Percentiles rank a stretch among this genome's conserved stretches.
Evolutionary conservation across 2,888 invertebrate species (phyloP).

Genomic region (Aleiodes leptofemur): DNA sequence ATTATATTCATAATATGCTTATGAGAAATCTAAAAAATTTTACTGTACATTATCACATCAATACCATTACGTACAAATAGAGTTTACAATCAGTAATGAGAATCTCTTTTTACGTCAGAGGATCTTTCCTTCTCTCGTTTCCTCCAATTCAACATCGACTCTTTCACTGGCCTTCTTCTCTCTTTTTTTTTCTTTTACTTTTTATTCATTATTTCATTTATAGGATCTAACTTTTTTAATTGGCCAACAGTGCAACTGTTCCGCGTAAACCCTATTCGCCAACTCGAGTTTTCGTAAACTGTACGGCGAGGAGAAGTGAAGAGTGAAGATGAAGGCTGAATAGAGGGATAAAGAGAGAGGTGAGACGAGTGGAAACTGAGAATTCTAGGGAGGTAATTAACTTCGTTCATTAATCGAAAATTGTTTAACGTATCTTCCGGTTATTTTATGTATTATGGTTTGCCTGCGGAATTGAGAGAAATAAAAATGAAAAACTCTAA

Average conservation of each 20-base stretch:
- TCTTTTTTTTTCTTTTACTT: slow-evolving; percentile 26
- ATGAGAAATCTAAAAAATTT: background rate
- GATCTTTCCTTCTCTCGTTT: slow-evolving; percentile 28
- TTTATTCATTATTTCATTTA: slow-evolving; percentile 40
- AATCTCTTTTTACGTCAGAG: slow-evolving; percentile 2
- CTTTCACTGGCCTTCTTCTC: slow-evolving; percentile 25
- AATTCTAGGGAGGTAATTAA: slow-evolving; percentile 60
- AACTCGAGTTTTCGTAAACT: slow-evolving; percentile 13
- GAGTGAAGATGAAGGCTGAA: slow-evolving; percentile 18
- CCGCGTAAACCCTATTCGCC: slow-evolving; percentile 9
- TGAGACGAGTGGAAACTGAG: slow-evolving; percentile 46
- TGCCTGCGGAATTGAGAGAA: too few relatives aligned
- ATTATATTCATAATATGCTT: slow-evolving; percentile 6
- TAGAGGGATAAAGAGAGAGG: slow-evolving; percentile 48
- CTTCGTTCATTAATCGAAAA: slow-evolving; percentile 62
- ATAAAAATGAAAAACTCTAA: too few relatives aligned
- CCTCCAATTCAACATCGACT: slow-evolving; percentile 20
- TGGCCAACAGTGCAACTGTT: slow-evolving; percentile 48
- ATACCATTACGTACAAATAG: slow-evolving; percentile 18
- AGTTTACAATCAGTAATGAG: slow-evolving; percentile 16
- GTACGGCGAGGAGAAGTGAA: slow-evolving; percentile 15
- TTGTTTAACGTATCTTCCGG: slow-evolving; percentile 60
- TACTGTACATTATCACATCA: background rate
- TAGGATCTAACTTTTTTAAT: slow-evolving; percentile 55
- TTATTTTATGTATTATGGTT: background rate